Evolutionary conservation across 2,888 invertebrate species (phyloP).

Genomic region (Pantelozetes paolii): DNA sequence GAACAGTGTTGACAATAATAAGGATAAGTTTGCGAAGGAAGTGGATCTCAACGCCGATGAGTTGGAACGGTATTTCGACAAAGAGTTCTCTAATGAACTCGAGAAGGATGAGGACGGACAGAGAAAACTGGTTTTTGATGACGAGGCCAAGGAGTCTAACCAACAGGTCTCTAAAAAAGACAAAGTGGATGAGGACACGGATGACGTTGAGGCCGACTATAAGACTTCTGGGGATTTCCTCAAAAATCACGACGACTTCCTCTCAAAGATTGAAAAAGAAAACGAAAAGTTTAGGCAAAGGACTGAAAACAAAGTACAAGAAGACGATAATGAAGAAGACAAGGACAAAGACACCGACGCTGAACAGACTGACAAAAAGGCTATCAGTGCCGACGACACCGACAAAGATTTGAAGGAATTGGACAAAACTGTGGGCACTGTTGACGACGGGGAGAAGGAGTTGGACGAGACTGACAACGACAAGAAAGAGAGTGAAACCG

Average conservation of each 20-base stretch:
- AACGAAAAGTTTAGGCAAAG: constrained; percentile 19
- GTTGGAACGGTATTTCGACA: constrained; percentile 21
- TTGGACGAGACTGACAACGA: neutral
- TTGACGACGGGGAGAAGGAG: constrained; percentile 16
- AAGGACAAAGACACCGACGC: neutral
- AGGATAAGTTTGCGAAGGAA: neutral
- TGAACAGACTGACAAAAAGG: neutral
- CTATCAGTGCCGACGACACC: neutral
- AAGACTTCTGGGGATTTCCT: constrained; percentile 2
- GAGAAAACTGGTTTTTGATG: constrained; percentile 6
- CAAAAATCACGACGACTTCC: constrained; percentile 31
- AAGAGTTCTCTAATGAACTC: constrained; percentile 9
- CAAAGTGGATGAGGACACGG: neutral
- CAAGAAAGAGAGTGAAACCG: neutral
- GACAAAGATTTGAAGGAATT: too few relatives aligned
- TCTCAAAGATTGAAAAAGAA: constrained; percentile 20
- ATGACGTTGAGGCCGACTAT: neutral
- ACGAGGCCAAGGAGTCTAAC: constrained; percentile 20
- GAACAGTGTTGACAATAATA: too few relatives aligned
- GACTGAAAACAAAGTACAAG: constrained; percentile 10
- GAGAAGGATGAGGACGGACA: constrained; percentile 3
- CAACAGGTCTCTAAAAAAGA: constrained; percentile 1
- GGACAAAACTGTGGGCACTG: neutral
- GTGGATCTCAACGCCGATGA: constrained; percentile 13
- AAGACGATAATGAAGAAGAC: neutral